These are phyloP conservation scores for Macrophya alboannulata DNA, from an alignment of 2,888 invertebrate species.

Conservation along the genomic window DNA sequence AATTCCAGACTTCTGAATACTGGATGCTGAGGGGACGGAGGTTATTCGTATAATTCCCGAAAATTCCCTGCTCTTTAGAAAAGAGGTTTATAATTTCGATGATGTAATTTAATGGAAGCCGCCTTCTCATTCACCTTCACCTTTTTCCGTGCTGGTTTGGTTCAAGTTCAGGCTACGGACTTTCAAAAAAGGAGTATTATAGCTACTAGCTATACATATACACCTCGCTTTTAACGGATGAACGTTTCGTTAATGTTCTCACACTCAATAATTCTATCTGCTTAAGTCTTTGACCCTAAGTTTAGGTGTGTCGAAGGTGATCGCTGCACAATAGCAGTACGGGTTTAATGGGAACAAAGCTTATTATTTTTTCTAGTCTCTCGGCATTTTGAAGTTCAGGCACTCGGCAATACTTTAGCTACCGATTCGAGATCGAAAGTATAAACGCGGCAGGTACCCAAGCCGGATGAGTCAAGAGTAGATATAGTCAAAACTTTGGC, in stretches of 20 bases:
- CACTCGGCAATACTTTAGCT: conserved; percentile 1
- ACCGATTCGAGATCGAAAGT: conserved; percentile 25
- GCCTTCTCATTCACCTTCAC: conserved; percentile 12
- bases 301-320: conserved; percentile 29
- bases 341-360: conserved; percentile 9
- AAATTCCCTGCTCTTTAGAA: neutral
- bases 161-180: conserved; percentile 17
- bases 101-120: neutral
- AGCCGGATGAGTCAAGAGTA: conserved; percentile 8
- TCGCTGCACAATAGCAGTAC: neutral
- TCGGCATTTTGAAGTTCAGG: neutral
- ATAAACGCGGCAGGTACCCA: neutral
- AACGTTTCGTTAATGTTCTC: neutral
- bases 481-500: neutral
- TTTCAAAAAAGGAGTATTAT: neutral
- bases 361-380: conserved; percentile 23
- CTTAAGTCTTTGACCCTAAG: conserved; percentile 28
- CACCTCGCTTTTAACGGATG: neutral
- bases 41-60: neutral
- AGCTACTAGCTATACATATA: neutral
- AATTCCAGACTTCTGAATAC: neutral
- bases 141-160: neutral
- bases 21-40: neutral
- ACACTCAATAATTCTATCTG: neutral
- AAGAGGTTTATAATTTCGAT: neutral